A percentile compares a stretch with the other conserved stretches of the same genome.
Conservation (phyloP, 2,797 vertebrate species). For the Gallirallus australis region DNA sequence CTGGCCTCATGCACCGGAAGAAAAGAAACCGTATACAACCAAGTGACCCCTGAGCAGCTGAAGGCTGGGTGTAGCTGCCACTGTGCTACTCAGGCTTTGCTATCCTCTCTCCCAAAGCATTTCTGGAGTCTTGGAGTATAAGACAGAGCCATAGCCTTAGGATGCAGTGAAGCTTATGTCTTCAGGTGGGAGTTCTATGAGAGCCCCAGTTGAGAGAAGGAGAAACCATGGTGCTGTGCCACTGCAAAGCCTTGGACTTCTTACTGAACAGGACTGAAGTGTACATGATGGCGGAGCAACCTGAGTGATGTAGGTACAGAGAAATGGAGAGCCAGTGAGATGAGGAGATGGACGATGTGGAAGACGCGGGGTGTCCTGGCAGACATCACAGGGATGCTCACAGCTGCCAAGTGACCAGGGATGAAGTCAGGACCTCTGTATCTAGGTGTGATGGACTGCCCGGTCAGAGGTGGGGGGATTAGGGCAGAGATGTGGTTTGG, state of each 20-base stretch:
- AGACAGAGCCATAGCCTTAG: neutral
- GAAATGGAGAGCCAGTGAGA: neutral
- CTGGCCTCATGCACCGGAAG: neutral
- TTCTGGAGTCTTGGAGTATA: neutral
- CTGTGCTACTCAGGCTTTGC: neutral
- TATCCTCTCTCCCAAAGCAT: neutral
- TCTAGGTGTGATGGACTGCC: neutral
- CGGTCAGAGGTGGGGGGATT: neutral
- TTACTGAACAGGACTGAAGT: neutral
- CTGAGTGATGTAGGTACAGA: neutral
- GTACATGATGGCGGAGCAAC: neutral
- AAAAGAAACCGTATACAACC: accelerated
- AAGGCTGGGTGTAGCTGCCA: neutral
- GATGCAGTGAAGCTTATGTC: neutral
- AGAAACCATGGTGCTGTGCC: neutral
- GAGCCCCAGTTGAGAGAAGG: neutral
- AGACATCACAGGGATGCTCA: neutral
- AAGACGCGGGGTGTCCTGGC: neutral
- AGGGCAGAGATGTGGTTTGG: neutral
- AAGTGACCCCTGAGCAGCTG: neutral
- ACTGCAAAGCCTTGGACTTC: neutral
- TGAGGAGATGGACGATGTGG: neutral
- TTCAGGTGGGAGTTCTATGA: neutral
- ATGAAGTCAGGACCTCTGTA: neutral
- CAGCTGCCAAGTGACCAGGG: neutral